Percentiles rank a stretch among this genome's conserved stretches.
Evolutionary conservation across 2,888 invertebrate genomes (phyloP).

Genomic region (Labia minor): DNA sequence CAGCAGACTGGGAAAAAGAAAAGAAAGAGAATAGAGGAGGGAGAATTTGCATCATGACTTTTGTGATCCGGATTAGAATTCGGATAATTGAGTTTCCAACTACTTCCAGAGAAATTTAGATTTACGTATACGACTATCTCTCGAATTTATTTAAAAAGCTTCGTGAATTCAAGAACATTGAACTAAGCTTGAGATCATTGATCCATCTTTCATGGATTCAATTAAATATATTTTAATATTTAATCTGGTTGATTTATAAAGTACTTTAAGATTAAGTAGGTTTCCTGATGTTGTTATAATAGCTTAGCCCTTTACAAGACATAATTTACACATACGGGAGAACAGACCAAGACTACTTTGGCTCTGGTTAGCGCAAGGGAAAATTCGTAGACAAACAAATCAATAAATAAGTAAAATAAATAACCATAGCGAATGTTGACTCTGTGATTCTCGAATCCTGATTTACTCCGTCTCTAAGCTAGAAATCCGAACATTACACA

Average conservation of each 20-base stretch:
- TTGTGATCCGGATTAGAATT: slow-evolving; percentile 8
- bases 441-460: slow-evolving; percentile 13
- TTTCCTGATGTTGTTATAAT: background rate
- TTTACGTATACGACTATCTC: background rate
- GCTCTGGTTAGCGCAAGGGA: background rate
- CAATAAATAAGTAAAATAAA: slow-evolving; percentile 13
- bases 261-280: too few relatives aligned
- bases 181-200: too few relatives aligned
- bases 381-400: slow-evolving; percentile 13
- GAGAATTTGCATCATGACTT: slow-evolving; percentile 15
- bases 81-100: slow-evolving; percentile 8
- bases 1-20: background rate
- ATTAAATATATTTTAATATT: too few relatives aligned
- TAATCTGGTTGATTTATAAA: too few relatives aligned
- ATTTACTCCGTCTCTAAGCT: slow-evolving; percentile 13
- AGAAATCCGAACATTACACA: slow-evolving; percentile 8
- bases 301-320: background rate
- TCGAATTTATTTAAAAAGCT: background rate
- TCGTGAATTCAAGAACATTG: background rate
- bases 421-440: slow-evolving; percentile 2
- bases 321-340: background rate
- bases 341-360: background rate
- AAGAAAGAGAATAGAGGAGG: background rate
- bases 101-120: background rate
- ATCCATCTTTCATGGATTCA: too few relatives aligned